phyloP scores from a whole-genome alignment of 2,797 vertebrate genomes.

The Neoniphon sammara region DNA sequence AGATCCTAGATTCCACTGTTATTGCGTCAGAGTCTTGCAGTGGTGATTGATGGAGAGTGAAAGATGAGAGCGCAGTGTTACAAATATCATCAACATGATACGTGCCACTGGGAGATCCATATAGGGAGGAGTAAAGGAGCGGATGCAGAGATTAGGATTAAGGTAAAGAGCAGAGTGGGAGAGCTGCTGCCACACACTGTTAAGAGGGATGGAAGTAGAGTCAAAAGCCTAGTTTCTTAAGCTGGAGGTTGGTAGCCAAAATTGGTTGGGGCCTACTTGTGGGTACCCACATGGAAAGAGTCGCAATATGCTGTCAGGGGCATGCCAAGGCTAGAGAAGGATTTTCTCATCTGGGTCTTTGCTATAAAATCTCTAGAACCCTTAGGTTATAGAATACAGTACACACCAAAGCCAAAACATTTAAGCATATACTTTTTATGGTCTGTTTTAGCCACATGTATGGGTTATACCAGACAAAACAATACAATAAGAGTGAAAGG shows the following conservation, averaged over 20 bases:
- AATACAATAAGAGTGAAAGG: conserved; percentile 10
- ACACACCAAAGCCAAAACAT: background rate
- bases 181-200: background rate
- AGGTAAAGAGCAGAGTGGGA: background rate
- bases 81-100: conserved; percentile 36
- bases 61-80: conserved; percentile 20
- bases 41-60: conserved; percentile 27
- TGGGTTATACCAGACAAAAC: conserved; percentile 11
- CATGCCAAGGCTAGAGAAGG: conserved; percentile 2
- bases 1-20: conserved; percentile 38
- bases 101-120: conserved; percentile 8
- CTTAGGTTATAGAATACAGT: background rate
- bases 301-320: background rate
- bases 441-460: too few species aligned
- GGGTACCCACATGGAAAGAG: background rate
- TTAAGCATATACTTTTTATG: too few species aligned
- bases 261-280: conserved; percentile 11
- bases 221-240: conserved; percentile 20
- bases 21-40: conserved; percentile 40
- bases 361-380: conserved; percentile 45
- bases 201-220: background rate
- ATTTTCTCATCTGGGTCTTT: conserved; percentile 31
- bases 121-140: background rate
- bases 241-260: conserved; percentile 21
- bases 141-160: conserved; percentile 16